phyloP scores from a whole-genome alignment of 2,888 invertebrate genomes.

The Atrina japonica region DNA sequence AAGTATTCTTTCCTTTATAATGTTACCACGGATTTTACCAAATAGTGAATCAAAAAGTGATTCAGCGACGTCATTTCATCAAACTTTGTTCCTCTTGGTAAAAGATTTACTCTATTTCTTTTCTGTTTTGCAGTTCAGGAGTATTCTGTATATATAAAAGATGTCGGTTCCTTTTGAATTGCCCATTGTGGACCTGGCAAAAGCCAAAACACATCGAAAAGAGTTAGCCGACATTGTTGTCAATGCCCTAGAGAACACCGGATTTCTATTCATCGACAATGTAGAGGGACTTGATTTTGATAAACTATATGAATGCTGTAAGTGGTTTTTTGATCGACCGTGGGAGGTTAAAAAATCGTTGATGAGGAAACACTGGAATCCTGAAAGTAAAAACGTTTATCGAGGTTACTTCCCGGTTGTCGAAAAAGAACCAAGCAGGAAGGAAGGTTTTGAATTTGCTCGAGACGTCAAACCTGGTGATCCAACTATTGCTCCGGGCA shows the following conservation, averaged over 20 bases:
- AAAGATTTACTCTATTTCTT: too few species aligned
- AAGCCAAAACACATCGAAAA: slow-evolving; percentile 44
- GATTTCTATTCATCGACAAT: slow-evolving; percentile 65
- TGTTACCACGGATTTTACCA: too few species aligned
- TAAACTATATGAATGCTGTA: slow-evolving; percentile 51
- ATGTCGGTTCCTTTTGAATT: too few species aligned
- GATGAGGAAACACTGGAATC: slow-evolving; percentile 60
- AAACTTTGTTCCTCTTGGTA: too few species aligned
- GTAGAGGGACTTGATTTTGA: slow-evolving; percentile 57
- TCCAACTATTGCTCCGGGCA: slow-evolving; percentile 35
- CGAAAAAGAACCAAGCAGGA: slow-evolving; percentile 56
- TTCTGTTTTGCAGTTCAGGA: too few species aligned
- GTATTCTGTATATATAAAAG: too few species aligned
- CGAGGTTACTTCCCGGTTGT: slow-evolving; percentile 67
- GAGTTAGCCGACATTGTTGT: slow-evolving; percentile 55
- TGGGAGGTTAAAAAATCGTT: slow-evolving; percentile 50
- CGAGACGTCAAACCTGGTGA: slow-evolving; percentile 49
- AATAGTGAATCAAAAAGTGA: too few species aligned
- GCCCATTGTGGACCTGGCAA: slow-evolving; percentile 58
- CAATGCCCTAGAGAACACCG: slow-evolving; percentile 59
- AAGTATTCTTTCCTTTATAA: too few species aligned
- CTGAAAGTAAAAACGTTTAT: slow-evolving; percentile 59
- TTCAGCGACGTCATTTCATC: too few species aligned
- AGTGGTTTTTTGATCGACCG: slow-evolving; percentile 61
- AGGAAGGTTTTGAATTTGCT: slow-evolving; percentile 65